Percentiles rank a stretch among this genome's conserved stretches.
Evolutionary conservation across 2,113 vertebrate genomes (phyloP).

Genomic region (Baryphthengus martii): DNA sequence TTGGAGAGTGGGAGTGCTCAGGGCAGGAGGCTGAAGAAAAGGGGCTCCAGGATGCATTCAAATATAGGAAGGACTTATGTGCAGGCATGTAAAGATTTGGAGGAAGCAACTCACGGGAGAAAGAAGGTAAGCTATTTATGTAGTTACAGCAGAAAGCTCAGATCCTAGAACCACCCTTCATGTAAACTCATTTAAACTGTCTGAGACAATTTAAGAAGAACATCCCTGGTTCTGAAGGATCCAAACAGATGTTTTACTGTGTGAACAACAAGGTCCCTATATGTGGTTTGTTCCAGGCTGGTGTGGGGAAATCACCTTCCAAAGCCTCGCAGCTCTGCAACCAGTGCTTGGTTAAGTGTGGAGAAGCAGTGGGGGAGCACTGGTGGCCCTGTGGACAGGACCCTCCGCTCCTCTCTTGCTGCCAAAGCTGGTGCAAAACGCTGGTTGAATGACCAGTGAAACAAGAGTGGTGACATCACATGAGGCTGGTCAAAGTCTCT

Average conservation of each 20-base stretch:
- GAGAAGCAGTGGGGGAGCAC: rapidly evolving
- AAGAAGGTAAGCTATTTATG: neutral
- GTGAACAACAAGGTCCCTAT: rapidly evolving
- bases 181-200: rapidly evolving
- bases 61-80: rapidly evolving
- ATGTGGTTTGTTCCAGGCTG: neutral
- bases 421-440: rapidly evolving
- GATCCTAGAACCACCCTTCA: rapidly evolving
- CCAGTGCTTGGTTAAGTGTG: rapidly evolving
- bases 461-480: rapidly evolving
- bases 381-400: rapidly evolving
- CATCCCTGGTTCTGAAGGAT: neutral
- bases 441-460: too few species aligned
- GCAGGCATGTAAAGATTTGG: neutral
- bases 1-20: rapidly evolving
- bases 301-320: too few species aligned
- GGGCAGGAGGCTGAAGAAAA: neutral
- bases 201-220: neutral
- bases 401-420: neutral
- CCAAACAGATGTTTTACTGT: rapidly evolving
- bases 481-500: neutral
- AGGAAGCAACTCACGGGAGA: rapidly evolving
- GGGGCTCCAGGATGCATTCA: neutral
- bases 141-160: neutral
- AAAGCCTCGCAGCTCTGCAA: rapidly evolving